phyloP scores from a whole-genome alignment of 2,113 vertebrate genomes.

The Chaenogobius annularis region DNA sequence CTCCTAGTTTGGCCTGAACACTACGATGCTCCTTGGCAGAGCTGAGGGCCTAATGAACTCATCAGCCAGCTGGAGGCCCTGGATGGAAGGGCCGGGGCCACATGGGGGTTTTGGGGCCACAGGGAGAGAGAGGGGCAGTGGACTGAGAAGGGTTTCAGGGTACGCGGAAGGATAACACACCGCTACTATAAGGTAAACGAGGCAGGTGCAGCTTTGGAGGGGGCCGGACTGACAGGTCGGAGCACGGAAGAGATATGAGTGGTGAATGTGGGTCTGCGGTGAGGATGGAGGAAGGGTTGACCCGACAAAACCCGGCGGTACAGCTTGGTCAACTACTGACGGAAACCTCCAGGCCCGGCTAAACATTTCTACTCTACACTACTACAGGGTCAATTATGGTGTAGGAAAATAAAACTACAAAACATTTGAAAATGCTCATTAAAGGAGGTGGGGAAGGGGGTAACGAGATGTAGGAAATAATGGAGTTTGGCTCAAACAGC shows the following conservation, averaged over 20 bases:
- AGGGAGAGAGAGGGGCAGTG: slow-evolving; percentile 25
- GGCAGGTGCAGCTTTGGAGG: slow-evolving; percentile 55
- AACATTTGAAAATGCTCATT: slow-evolving; percentile 1
- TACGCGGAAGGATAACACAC: slow-evolving; percentile 31
- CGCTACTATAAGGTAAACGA: slow-evolving; percentile 43
- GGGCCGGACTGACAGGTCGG: slow-evolving; percentile 43
- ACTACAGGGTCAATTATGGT: neutral
- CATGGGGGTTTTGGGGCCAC: slow-evolving; percentile 33
- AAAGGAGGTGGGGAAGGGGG: neutral
- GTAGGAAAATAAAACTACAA: neutral
- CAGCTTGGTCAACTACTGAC: neutral
- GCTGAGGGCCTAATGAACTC: slow-evolving; percentile 77
- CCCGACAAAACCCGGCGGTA: neutral
- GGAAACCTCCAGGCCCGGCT: neutral
- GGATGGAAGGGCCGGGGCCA: slow-evolving; percentile 54
- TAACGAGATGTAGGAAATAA: slow-evolving; percentile 8
- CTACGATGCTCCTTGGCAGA: slow-evolving; percentile 70
- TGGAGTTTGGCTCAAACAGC: slow-evolving; percentile 22
- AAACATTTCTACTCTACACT: neutral
- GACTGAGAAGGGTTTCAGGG: slow-evolving; percentile 28
- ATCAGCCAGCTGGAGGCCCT: slow-evolving; percentile 79
- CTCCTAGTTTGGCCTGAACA: slow-evolving; percentile 63
- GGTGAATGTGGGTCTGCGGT: slow-evolving; percentile 24
- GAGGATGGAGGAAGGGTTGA: slow-evolving; percentile 6
- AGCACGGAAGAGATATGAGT: slow-evolving; percentile 25